phyloP scores from a whole-genome alignment of 2,113 vertebrate genomes.

The Albula glossodonta region DNA sequence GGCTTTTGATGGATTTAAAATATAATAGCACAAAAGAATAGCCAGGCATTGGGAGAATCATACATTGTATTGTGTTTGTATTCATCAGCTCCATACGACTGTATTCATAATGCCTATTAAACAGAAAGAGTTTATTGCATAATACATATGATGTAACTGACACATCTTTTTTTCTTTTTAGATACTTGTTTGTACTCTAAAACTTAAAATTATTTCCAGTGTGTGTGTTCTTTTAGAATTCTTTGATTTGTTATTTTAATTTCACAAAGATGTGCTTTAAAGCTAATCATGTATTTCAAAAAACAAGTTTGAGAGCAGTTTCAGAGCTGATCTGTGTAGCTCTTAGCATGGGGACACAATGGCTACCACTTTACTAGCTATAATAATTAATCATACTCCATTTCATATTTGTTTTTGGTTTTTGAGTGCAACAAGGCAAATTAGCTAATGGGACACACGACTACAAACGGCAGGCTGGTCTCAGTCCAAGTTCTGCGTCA shows the following conservation, averaged over 20 bases:
- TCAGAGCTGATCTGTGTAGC: background rate
- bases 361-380: background rate
- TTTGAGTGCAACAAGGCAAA: conserved; percentile 13
- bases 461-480: background rate
- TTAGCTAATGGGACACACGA: conserved; percentile 3
- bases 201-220: background rate
- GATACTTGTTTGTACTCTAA: background rate
- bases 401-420: conserved; percentile 6
- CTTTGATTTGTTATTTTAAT: background rate
- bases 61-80: background rate
- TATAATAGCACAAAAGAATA: background rate
- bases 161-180: background rate
- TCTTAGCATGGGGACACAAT: background rate
- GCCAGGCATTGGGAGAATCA: background rate
- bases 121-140: background rate
- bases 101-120: background rate
- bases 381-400: conserved; percentile 1
- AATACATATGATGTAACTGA: background rate
- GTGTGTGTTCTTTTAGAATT: background rate
- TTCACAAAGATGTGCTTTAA: background rate
- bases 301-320: background rate
- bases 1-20: background rate
- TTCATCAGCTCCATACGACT: background rate
- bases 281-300: background rate
- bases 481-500: conserved; percentile 5